These are phyloP conservation scores for Astropecten irregularis DNA, from an alignment of 53 echinoderm and acorn worm genomes.

Conservation along the genomic window DNA sequence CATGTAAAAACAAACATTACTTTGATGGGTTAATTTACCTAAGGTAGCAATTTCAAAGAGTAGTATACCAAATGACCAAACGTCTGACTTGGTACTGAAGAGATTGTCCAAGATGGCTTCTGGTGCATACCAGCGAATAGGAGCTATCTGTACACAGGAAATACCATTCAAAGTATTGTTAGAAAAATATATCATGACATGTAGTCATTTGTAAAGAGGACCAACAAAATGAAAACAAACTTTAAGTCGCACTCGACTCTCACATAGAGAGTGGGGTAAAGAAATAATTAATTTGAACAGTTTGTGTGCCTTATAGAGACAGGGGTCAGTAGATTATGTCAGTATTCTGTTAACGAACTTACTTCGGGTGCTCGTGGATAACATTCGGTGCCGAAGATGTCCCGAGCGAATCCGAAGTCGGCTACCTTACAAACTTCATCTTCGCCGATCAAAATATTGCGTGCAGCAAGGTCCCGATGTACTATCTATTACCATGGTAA, in stretches of 20 bases:
- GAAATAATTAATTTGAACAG: no score
- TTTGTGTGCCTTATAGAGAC: no score
- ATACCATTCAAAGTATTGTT: no score
- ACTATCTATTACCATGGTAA: constrained; percentile 63
- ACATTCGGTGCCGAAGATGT: constrained; percentile 35
- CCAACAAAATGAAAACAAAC: no score
- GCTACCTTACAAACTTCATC: constrained; percentile 58
- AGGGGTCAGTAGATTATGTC: no score
- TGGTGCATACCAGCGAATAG: constrained; percentile 66
- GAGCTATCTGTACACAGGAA: constrained; percentile 68
- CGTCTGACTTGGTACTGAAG: constrained; percentile 58
- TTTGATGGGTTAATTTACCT: no score
- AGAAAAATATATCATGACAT: no score
- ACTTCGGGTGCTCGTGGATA: constrained; percentile 49
- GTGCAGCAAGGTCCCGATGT: constrained; percentile 65
- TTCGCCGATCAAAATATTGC: constrained; percentile 55
- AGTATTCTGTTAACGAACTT: no score
- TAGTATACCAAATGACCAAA: constrained; percentile 60
- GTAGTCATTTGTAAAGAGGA: no score
- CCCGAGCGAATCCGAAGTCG: constrained; percentile 68
- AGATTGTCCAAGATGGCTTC: constrained; percentile 58
- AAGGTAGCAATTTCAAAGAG: constrained; percentile 65
- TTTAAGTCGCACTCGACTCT: no score
- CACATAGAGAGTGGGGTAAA: no score
- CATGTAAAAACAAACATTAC: no score